Percentiles rank a stretch among this genome's conserved stretches.
phyloP scores from a whole-genome alignment of 2,113 vertebrate genomes.

The Platysteira castanea region DNA sequence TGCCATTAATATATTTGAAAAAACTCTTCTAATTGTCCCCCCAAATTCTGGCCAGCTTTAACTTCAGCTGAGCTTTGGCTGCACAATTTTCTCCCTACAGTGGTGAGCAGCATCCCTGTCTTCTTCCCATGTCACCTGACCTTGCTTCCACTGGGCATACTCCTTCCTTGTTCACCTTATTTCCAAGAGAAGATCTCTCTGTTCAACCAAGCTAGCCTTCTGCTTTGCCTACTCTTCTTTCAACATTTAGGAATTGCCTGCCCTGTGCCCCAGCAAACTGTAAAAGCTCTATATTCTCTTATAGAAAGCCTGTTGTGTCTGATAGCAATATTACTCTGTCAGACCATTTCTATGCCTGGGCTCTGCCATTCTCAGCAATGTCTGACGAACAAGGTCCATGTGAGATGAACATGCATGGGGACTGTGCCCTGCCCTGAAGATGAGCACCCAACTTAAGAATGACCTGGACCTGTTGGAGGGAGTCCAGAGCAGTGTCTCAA shows the following conservation, averaged over 20 bases:
- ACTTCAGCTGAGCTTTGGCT: neutral
- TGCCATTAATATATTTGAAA: neutral
- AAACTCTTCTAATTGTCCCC: neutral
- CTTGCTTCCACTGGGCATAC: neutral
- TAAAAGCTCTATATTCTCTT: neutral
- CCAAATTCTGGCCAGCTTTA: neutral
- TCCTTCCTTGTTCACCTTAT: neutral
- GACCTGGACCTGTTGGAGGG: neutral
- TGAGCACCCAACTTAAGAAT: rapidly evolving
- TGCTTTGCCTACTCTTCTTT: rapidly evolving
- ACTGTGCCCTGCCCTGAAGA: neutral
- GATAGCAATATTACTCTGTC: neutral
- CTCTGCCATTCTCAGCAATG: neutral
- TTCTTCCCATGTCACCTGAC: neutral
- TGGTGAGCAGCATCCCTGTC: neutral
- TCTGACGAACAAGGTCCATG: neutral
- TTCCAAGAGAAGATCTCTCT: neutral
- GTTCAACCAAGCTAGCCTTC: neutral
- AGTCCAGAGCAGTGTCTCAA: neutral
- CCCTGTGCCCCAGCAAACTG: neutral
- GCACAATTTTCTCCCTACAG: neutral
- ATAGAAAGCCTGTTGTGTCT: neutral
- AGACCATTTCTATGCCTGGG: neutral
- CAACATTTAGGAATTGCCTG: neutral
- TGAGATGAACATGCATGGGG: neutral